Percentiles rank a stretch among this genome's conserved stretches.
Conservation (phyloP, 2,797 vertebrate species). For the Artibeus lituratus region DNA sequence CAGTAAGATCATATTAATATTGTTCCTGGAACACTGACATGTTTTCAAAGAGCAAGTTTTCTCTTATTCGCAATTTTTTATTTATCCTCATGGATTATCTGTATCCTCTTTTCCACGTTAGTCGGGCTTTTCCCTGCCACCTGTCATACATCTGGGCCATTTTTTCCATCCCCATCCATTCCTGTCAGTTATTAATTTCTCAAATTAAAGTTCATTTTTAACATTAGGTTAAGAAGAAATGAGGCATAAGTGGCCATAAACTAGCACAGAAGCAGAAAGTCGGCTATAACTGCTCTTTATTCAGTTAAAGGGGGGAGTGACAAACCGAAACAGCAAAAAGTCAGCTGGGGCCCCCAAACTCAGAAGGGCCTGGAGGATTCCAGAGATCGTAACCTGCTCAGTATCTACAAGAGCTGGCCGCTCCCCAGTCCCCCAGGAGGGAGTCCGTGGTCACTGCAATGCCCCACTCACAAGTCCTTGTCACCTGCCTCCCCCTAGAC, state of each 20-base stretch:
- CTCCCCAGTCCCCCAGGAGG: no score
- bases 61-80: background rate
- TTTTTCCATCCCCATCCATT: background rate
- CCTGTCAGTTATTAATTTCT: background rate
- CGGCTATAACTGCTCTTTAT: background rate
- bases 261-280: background rate
- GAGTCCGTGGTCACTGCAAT: background rate
- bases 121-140: background rate
- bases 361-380: background rate
- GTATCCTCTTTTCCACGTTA: background rate
- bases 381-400: background rate
- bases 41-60: constrained; percentile 10
- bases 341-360: background rate
- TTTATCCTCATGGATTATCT: constrained; percentile 6
- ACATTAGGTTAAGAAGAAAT: background rate
- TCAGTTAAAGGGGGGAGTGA: background rate
- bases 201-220: constrained; percentile 12
- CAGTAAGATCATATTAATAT: background rate
- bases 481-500: background rate
- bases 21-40: background rate
- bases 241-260: background rate
- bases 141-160: background rate
- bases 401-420: background rate
- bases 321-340: background rate
- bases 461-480: no score